A percentile compares a stretch with the other conserved stretches of the same genome.
These are phyloP conservation scores for Pungitius pungitius DNA, from an alignment of 2,113 vertebrate genomes.

Conservation along the genomic window DNA sequence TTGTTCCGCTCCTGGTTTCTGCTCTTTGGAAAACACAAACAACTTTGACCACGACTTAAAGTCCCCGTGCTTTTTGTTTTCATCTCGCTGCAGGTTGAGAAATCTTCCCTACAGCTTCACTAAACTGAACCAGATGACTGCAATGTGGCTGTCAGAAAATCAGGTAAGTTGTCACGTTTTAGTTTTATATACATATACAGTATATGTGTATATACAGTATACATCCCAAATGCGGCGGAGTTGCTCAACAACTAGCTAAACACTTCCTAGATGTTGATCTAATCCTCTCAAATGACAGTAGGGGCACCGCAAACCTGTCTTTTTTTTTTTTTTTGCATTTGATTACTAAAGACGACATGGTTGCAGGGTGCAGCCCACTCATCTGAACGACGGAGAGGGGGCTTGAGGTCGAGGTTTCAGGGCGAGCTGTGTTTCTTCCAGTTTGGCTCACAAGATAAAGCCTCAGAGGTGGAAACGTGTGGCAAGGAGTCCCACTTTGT, in stretches of 20 bases:
- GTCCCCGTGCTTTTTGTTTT: not conserved
- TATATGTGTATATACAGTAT: too few relatives aligned
- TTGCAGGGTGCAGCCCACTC: too few relatives aligned
- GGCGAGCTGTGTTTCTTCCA: conserved; percentile 4
- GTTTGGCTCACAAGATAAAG: conserved; percentile 30
- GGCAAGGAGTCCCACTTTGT: conserved; percentile 12
- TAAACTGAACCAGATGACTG: conserved; percentile 93
- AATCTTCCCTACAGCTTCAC: conserved; percentile 97
- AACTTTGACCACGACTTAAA: not conserved
- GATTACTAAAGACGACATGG: too few relatives aligned
- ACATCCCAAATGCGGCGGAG: not conserved
- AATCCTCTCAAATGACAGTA: too few relatives aligned
- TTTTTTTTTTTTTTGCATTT: too few relatives aligned
- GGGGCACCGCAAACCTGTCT: too few relatives aligned
- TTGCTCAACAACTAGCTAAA: too few relatives aligned
- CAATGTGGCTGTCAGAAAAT: conserved; percentile 99
- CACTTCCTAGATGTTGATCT: too few relatives aligned
- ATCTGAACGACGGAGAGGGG: too few relatives aligned
- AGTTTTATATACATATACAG: not conserved
- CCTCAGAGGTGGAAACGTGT: conserved; percentile 25
- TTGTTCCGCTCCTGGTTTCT: not conserved
- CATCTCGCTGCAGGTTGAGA: conserved; percentile 84
- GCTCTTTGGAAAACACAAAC: conserved; percentile 19
- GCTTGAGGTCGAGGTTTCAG: conserved; percentile 19
- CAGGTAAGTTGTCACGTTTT: conserved; percentile 82